Evolutionary conservation across 2,113 vertebrate genomes (phyloP).

Genomic region (Protomyctophum bolini): DNA sequence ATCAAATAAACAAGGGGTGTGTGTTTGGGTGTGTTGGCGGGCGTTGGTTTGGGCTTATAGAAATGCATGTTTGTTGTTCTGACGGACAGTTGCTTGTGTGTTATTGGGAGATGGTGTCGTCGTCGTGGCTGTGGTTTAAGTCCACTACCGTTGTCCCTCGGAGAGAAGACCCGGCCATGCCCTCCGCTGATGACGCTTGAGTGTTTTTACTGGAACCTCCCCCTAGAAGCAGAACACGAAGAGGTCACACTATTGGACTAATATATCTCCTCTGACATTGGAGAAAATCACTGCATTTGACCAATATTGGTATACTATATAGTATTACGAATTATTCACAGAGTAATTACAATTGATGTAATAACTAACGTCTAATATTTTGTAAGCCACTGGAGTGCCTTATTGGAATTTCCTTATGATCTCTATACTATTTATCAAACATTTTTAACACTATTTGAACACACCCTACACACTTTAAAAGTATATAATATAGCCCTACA

Average conservation of each 20-base stretch:
- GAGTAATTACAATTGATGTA: too few relatives aligned
- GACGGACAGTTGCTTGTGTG: constrained; percentile 57
- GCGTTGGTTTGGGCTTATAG: constrained; percentile 38
- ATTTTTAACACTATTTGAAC: too few relatives aligned
- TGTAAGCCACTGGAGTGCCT: too few relatives aligned
- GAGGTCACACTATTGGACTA: neutral
- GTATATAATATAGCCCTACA: too few relatives aligned
- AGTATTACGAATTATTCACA: too few relatives aligned
- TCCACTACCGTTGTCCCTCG: constrained; percentile 81
- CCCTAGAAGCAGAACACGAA: constrained; percentile 29
- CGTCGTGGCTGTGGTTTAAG: constrained; percentile 74
- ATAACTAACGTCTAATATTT: too few relatives aligned
- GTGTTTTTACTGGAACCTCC: constrained; percentile 52
- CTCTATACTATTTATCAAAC: too few relatives aligned
- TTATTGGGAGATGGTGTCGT: constrained; percentile 81
- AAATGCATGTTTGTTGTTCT: constrained; percentile 28
- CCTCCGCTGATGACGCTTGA: constrained; percentile 51
- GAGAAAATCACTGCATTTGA: too few relatives aligned
- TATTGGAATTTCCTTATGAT: too few relatives aligned
- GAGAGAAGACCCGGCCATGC: constrained; percentile 63
- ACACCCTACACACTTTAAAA: too few relatives aligned
- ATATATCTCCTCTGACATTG: too few relatives aligned
- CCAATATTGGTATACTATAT: too few relatives aligned
- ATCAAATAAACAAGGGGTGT: constrained; percentile 26
- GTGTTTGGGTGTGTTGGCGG: constrained; percentile 14